Base-by-base conservation (phyloP, 2,888 invertebrate genomes). In the Salpingus planirostris region DNA sequence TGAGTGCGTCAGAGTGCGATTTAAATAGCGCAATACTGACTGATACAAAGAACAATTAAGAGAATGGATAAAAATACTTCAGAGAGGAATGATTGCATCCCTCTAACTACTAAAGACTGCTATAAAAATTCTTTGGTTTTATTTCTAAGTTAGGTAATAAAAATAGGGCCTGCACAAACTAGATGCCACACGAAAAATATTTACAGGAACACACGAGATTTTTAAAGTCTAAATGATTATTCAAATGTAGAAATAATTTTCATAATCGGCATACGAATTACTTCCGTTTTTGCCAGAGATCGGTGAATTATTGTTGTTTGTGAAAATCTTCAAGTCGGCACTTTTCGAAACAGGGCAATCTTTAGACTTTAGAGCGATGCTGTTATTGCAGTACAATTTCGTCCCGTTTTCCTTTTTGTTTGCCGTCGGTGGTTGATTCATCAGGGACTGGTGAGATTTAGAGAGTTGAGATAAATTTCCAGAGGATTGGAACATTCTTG, bases 241-340 rank as follows among this genome's bases (percentile, higher is more conserved):
- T 68, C 60, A 78, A 52, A 78, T 78, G 54, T 76, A 78, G 52
- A 78, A 73, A 57, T 75, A 78, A 60, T 78, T 77, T 53, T 78
- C 76, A 50, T 78, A 77, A 45, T 76, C 73, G 24, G 74, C 71
- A 46, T 74, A 76, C 3, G 70, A 64, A 31, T 68, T 64, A 29
- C 48, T 60, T 48, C 51, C 12, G 43, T 36, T 38, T 49, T 51
- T 54, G 11, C 49, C 50, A 30, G 53, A 56, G 27, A 54, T 47
- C 43, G 43, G 60, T 46, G 51, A 50, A 50, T 49, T 56, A 31
- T 45, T 55, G 50, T 36, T 58, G 36, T 46, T 47, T 10, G 42
- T 32, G n/a, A 40, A 48, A n/a, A 42, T 31, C 12, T n/a, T n/a
- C n/a, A n/a, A n/a, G n/a, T n/a, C n/a, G n/a, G n/a, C n/a, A n/a